These are phyloP conservation scores for Sylvilagus bachmani DNA, from an alignment of 2,113 vertebrate species.

Conservation along the genomic window DNA sequence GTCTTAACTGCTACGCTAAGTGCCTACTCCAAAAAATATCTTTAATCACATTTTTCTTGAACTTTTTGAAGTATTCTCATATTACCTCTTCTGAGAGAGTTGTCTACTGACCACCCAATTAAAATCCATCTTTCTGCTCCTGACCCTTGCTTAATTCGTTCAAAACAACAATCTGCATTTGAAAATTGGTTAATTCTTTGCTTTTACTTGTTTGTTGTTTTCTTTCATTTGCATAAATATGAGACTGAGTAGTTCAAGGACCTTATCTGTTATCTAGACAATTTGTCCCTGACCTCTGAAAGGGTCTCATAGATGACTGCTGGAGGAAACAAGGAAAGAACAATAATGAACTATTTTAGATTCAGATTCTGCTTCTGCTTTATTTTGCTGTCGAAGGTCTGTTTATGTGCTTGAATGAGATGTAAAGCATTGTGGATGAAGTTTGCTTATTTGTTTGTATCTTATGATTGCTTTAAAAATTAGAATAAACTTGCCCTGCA, in stretches of 20 bases:
- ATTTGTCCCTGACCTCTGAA: background rate
- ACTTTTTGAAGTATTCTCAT: too few species aligned
- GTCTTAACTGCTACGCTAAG: too few species aligned
- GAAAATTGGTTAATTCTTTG: background rate
- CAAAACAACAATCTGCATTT: background rate
- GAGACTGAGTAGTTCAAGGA: background rate
- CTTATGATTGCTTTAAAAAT: background rate
- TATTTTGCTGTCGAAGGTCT: background rate
- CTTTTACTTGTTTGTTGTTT: background rate
- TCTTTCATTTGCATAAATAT: background rate
- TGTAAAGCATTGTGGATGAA: background rate
- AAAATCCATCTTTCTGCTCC: background rate
- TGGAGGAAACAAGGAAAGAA: background rate
- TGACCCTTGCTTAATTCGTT: background rate
- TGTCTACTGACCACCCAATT: too few species aligned
- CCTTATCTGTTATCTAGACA: background rate
- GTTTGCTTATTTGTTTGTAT: background rate
- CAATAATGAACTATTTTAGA: background rate
- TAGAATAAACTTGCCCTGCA: background rate
- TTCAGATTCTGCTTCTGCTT: background rate
- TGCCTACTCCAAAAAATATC: too few species aligned
- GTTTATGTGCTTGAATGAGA: constrained; percentile 54
- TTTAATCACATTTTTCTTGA: too few species aligned
- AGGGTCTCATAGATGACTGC: background rate
- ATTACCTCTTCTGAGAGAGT: background rate